Evolutionary conservation across 2,888 invertebrate genomes (phyloP), one percentile per base, ranked within the genome.

Genomic region (Abscondita cerata): DNA sequence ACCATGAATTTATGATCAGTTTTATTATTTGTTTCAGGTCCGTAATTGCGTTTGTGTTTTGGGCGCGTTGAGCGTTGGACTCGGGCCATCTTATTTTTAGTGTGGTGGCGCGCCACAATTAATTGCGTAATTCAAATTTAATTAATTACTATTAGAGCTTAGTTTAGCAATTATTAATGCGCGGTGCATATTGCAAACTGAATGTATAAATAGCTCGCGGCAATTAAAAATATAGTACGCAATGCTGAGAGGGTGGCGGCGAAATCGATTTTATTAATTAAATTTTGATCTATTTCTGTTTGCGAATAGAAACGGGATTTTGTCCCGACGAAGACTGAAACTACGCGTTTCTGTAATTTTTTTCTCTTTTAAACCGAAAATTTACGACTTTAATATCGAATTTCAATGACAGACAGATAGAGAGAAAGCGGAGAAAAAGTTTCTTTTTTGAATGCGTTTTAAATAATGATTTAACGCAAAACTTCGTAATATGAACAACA

Each of bases 1-100:
- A 50, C 65, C 59, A 59, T 66, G 64, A 63, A 71, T 68, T 71
- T 69, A 71, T 64, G 66, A 68, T 66, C 69, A 64, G 55, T 66
- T 65, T 59, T 60, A 54, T 66, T 62, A 54, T 66, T 62, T 59
- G 59, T 56, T 52, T 52, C 58, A 58, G 57, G 61, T 16, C 57
- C 59, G 59, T 51, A 44, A 44, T 44, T 1, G 19, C 18, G 18
- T 44, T 44, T 44, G 6, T 41, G 11, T 44, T 44, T 18, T 18
- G 16, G 18, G 16, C 44, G 36, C 33, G 51, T 36, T 9, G 25
- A 4, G 6, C 4, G 2, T 25, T 25, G 2, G 25, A 25, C 25
- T 25, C 25, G 4, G 6, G 2, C 25, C 25, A 4, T 25, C 6
- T 25, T 25, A 25, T 25, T 25, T 25, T 25, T 25, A 25, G 2